Base-by-base conservation (phyloP, 2,888 invertebrate species). In the Ornithoptera priamus region DNA sequence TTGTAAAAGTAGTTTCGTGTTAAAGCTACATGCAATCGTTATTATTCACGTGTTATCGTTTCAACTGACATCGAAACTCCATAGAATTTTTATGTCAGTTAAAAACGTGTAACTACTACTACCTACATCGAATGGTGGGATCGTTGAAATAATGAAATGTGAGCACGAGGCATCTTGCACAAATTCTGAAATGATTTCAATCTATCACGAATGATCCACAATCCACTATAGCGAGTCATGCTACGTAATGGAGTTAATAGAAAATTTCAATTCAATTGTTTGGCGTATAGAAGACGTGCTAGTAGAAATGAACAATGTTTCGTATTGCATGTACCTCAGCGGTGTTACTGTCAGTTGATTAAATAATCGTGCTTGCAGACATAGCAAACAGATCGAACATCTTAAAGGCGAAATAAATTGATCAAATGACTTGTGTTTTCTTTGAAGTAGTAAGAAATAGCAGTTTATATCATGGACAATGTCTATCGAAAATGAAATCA, bases 231-330 rank as follows among this genome's bases (percentile, higher is more conserved):
- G 60, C 65, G 53, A 71, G 70, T 71, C 70, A 71, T 67, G 67
- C 64, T 67, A 42, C 20, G 58, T 67, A 68, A 71, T 71, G 65
- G 65, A 71, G 67, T 60, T 71, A 71, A 71, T 71, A 71, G 70
- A 71, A 71, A 71, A 67, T 62, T 67, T 68, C 64, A 65, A 71
- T 71, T 71, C 70, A 65, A 71, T 71, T 71, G 70, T 71, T 70
- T 71, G 60, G 67, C 61, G 42, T 67, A 56, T 59, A 39, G 61
- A 62, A 67, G 67, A 60, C 53, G 63, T 59, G 62, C 50, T 62
- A 63, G 56, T 39, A 60, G 30, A n/a, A 24, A 8, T 17, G 42
- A 65, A 65, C 65, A 65, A 65, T 42, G 61, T 65, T 62, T 69
- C 42, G 57, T 39, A 65, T 56, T 57, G 30, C 65, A 46, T 42